Evolutionary conservation across 2,888 invertebrate species (phyloP).

Genomic region (Dolichomitus sp.): DNA sequence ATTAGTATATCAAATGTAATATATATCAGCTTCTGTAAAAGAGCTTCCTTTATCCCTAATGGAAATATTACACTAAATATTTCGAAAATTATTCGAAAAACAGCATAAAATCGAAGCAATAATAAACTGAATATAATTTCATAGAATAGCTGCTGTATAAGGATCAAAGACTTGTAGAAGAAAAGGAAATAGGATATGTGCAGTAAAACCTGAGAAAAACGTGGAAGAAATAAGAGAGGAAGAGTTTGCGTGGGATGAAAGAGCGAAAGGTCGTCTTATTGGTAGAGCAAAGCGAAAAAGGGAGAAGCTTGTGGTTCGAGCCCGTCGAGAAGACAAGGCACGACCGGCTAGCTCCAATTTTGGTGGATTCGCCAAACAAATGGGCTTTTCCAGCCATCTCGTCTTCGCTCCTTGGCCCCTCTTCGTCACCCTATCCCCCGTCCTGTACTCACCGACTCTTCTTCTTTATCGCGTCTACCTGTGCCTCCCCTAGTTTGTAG

Average conservation of each 20-base stretch:
- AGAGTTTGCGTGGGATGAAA: neutral
- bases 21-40: no score
- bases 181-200: neutral
- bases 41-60: no score
- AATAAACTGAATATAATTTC: no score
- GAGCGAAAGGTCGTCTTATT: neutral
- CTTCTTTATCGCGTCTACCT: conserved; percentile 14
- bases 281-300: conserved; percentile 5
- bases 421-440: neutral
- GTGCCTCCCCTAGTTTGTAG: neutral
- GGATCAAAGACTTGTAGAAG: neutral
- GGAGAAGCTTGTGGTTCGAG: neutral
- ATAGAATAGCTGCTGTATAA: no score
- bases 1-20: no score
- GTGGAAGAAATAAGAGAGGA: neutral
- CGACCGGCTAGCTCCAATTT: conserved; percentile 72
- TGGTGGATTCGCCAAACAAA: conserved; percentile 77
- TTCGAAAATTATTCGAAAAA: no score
- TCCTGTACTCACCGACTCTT: neutral
- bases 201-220: neutral
- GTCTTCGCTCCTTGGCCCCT: conserved; percentile 29
- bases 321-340: conserved; percentile 26
- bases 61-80: no score
- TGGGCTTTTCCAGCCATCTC: conserved; percentile 69
- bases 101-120: no score